These are phyloP conservation scores for Morinoia aosen DNA, from an alignment of 2,888 invertebrate genomes.

Conservation along the genomic window DNA sequence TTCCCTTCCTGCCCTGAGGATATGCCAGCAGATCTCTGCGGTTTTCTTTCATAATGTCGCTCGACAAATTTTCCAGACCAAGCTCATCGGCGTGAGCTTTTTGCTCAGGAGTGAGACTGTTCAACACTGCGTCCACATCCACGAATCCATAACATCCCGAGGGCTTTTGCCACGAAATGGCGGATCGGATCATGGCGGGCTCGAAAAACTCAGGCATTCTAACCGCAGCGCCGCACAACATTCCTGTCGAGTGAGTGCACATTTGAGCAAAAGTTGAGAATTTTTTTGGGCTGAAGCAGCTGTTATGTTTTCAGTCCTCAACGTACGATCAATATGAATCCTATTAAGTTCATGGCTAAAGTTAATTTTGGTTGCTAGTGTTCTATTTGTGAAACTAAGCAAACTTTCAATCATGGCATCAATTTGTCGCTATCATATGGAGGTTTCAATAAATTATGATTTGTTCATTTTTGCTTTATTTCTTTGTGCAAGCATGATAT, in stretches of 20 bases:
- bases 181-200: conserved; percentile 48
- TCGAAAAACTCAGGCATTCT: conserved; percentile 57
- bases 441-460: neutral
- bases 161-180: conserved; percentile 57
- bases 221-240: conserved; percentile 54
- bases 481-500: too few species aligned
- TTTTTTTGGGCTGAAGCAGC: neutral
- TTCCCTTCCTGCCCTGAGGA: neutral
- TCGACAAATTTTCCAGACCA: neutral
- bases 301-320: too few species aligned
- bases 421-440: neutral
- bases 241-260: conserved; percentile 37
- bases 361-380: neutral
- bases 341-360: neutral
- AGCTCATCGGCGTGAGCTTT: neutral
- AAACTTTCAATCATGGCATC: neutral
- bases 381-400: neutral
- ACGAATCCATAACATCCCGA: conserved; percentile 56
- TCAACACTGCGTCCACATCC: neutral
- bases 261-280: neutral
- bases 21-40: neutral
- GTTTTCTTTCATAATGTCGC: neutral
- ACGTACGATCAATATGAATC: neutral
- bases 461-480: neutral
- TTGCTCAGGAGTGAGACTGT: neutral